Conservation (phyloP, 2,113 vertebrate genomes). For the Dunckerocampus dactyliophorus region DNA sequence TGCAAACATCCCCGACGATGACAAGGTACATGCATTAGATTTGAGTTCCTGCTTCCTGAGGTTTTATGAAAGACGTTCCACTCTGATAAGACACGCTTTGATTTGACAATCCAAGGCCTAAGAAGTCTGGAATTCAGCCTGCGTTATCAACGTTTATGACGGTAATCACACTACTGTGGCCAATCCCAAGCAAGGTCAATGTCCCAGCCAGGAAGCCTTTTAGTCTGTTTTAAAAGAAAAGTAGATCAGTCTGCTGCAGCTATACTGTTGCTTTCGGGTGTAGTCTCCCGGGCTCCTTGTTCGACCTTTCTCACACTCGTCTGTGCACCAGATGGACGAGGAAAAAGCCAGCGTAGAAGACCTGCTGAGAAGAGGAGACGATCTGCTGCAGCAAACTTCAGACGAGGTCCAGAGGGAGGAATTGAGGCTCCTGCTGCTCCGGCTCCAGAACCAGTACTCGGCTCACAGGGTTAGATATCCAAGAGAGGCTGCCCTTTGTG, state of each 20-base stretch:
- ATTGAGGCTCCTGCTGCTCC: constrained; percentile 77
- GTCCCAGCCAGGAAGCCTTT: constrained; percentile 10
- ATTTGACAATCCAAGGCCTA: constrained; percentile 35
- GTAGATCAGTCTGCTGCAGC: neutral
- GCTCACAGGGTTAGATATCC: constrained; percentile 67
- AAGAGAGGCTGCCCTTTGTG: neutral
- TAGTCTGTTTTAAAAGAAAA: neutral
- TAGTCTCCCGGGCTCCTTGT: neutral
- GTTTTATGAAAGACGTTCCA: constrained; percentile 16
- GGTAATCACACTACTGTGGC: constrained; percentile 25
- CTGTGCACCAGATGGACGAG: constrained; percentile 78
- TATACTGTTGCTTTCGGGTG: neutral
- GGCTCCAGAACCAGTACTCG: constrained; percentile 83
- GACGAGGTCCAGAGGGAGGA: constrained; percentile 81
- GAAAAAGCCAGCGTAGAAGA: constrained; percentile 85
- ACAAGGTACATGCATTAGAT: constrained; percentile 74
- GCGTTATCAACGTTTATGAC: constrained; percentile 54
- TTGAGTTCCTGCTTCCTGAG: neutral
- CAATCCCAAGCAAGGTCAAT: constrained; percentile 46
- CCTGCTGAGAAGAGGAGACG: constrained; percentile 82
- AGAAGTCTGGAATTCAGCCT: constrained; percentile 33
- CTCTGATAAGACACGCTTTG: constrained; percentile 26
- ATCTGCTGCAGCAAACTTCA: constrained; percentile 77
- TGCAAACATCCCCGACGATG: constrained; percentile 70
- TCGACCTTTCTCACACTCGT: constrained; percentile 3